Conservation (phyloP, 2,113 vertebrate genomes). For the Platycercus adscitus region DNA sequence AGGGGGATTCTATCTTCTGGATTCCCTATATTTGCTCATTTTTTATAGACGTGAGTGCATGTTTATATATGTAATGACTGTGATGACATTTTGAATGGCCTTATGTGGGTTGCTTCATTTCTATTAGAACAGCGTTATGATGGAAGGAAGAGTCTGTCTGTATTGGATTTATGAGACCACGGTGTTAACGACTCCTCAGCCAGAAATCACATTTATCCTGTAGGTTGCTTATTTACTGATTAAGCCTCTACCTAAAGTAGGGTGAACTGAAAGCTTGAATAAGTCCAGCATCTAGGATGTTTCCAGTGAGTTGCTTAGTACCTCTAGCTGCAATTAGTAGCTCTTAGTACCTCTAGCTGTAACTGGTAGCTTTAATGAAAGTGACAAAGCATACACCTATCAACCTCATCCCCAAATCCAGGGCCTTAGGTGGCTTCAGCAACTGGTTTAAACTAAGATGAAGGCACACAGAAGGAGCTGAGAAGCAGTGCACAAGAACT, state of each 20-base stretch:
- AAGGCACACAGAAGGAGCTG: background rate
- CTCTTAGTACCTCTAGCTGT: background rate
- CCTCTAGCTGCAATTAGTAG: background rate
- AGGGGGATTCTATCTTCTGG: background rate
- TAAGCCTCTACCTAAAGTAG: background rate
- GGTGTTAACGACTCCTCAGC: background rate
- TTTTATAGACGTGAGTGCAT: fast-evolving
- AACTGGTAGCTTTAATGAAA: background rate
- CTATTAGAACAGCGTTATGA: background rate
- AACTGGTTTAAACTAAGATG: background rate
- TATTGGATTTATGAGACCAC: background rate
- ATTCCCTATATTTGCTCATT: background rate
- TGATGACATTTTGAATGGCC: background rate
- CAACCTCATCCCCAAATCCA: background rate
- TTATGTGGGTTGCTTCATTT: background rate
- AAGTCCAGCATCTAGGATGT: background rate
- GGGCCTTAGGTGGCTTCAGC: background rate
- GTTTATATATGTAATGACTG: background rate
- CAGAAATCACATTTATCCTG: background rate
- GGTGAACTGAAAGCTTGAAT: background rate
- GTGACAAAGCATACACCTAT: background rate
- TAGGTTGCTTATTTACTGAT: background rate
- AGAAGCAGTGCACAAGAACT: background rate
- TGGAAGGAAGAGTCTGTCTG: background rate
- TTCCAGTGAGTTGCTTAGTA: background rate